Evolutionary conservation across 2,888 invertebrate species (phyloP), one percentile per base, ranked within the genome.

Genomic region (Polietes domitor): DNA sequence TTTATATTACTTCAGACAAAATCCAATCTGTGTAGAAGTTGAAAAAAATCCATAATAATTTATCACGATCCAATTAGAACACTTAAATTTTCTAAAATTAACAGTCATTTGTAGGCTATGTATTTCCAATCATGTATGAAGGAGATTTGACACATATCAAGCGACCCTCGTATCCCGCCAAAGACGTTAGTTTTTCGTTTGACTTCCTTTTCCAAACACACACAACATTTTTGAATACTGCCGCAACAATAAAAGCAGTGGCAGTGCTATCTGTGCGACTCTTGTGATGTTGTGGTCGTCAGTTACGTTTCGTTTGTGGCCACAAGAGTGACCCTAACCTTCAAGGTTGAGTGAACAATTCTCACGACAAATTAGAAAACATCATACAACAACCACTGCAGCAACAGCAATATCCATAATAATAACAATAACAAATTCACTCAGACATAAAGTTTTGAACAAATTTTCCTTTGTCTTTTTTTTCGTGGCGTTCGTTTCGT

Each of bases 341-440:
- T 84, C 84, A 84, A 84, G 84, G 84, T 84, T 81, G 84, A 82
- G 73, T 82, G 84, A 78, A 78, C 71, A 84, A 84, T 84, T 84
- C 84, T 79, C 84, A 84, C 84, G 81, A 84, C 84, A 84, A 84
- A 84, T 84, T 84, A 84, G 75, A 37, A 21, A 41, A 21, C 6
- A 58, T 37, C 0, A 58, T 15, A 73, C 17, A 72, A 71, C 37
- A 19, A 28, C 17, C 21, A 70, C 50, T 71, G 28, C 28, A 76
- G 26, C 79, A 65, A 32, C 32, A 58, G 77, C 47, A 74, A 68
- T 65, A 58, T 47, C 10, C 24, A 72, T 72, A 55, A 72, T 68
- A 28, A 47, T 70, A 77, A 77, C 21, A 53, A 68, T 73, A 68
- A 68, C 53, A 77, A 84, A 78, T 50, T 65, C 43, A 79, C 78